Percentiles rank a stretch among this genome's conserved stretches.
These are phyloP conservation scores for Podarcis raffonei DNA, from an alignment of 2,113 vertebrate species.

Conservation along the genomic window DNA sequence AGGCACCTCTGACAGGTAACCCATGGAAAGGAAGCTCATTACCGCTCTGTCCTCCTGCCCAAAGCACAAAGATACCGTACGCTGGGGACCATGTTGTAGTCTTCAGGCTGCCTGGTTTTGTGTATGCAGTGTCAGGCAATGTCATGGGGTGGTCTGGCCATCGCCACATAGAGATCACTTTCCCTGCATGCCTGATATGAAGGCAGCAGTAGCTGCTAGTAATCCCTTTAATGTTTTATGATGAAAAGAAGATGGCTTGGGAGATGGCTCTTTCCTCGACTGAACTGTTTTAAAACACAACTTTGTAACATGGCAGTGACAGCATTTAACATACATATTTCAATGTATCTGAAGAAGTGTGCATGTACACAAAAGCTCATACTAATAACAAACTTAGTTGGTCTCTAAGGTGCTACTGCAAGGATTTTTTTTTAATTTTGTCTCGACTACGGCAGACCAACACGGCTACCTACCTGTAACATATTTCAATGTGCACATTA, in stretches of 20 bases:
- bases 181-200: background rate
- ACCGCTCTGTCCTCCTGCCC: background rate
- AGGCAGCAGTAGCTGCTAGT: background rate
- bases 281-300: background rate
- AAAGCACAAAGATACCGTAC: background rate
- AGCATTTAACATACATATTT: conserved; percentile 34
- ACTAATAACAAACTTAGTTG: too few relatives aligned
- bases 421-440: too few relatives aligned
- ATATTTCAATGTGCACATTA: conserved; percentile 28
- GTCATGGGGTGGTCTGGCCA: background rate
- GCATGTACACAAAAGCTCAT: too few relatives aligned
- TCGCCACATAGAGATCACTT: background rate
- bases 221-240: background rate
- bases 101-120: background rate
- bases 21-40: background rate
- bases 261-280: background rate
- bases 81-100: background rate
- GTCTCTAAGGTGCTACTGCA: too few relatives aligned
- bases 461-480: background rate
- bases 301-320: background rate
- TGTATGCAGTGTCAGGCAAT: background rate
- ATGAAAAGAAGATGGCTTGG: background rate
- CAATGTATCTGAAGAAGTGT: background rate
- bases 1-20: background rate
- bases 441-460: too few relatives aligned